Conservation (phyloP, 2,797 vertebrate species). For the Nyctibius grandis region DNA sequence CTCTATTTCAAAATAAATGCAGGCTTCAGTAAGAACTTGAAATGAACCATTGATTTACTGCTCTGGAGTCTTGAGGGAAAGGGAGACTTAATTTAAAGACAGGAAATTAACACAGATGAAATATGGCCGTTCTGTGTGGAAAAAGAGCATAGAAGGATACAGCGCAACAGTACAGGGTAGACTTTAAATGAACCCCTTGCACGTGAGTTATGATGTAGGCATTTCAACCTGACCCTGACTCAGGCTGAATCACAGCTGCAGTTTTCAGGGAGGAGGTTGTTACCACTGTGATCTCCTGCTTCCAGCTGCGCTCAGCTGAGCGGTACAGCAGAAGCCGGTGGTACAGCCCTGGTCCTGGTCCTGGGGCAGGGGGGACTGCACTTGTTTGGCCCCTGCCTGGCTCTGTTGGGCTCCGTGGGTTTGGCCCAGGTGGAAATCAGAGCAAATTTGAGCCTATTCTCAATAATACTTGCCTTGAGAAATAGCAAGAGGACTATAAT, state of each 20-base stretch:
- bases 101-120: background rate
- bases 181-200: background rate
- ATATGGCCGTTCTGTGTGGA: background rate
- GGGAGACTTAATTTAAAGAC: background rate
- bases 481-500: background rate
- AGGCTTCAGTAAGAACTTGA: conserved; percentile 7
- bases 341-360: too few species aligned
- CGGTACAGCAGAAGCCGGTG: background rate
- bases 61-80: background rate
- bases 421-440: background rate
- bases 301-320: background rate
- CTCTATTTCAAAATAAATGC: conserved; percentile 44
- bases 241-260: background rate
- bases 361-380: too few species aligned
- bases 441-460: background rate
- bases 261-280: background rate
- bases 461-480: background rate
- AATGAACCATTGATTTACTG: conserved; percentile 15
- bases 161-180: background rate
- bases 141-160: background rate
- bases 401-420: background rate
- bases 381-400: background rate
- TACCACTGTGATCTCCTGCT: background rate
- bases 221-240: background rate
- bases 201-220: background rate